Evolutionary conservation across 2,888 invertebrate species (phyloP).

Genomic region (Andrena haemorrhoa): DNA sequence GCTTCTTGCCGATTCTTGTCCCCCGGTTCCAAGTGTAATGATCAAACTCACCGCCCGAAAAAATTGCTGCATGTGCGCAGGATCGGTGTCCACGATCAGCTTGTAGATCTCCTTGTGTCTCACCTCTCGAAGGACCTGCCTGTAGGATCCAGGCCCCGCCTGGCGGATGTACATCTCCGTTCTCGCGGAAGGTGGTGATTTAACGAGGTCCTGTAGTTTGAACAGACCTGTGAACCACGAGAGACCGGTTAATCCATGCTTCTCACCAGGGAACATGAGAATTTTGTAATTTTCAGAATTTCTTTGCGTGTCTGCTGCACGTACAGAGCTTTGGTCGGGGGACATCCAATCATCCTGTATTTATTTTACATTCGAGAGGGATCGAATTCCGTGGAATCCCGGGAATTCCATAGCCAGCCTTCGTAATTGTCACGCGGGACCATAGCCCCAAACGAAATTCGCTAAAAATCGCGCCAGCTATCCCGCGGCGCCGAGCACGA

Average conservation of each 20-base stretch:
- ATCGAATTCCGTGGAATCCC: slow-evolving; percentile 3
- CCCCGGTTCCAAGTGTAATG: background rate
- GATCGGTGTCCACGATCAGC: slow-evolving; percentile 95
- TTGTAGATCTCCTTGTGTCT: slow-evolving; percentile 95
- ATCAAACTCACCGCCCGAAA: slow-evolving; percentile 88
- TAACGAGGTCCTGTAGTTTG: slow-evolving; percentile 93
- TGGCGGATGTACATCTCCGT: slow-evolving; percentile 92
- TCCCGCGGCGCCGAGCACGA: background rate
- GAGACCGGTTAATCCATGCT: background rate
- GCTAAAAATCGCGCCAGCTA: slow-evolving; percentile 25
- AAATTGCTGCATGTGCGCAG: slow-evolving; percentile 92
- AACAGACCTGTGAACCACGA: slow-evolving; percentile 88
- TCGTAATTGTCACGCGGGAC: background rate
- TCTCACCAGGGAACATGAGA: background rate
- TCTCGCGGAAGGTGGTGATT: slow-evolving; percentile 88
- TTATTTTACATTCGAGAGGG: background rate
- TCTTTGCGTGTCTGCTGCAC: too few species aligned
- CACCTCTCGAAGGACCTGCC: slow-evolving; percentile 91
- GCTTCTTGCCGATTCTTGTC: background rate
- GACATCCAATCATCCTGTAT: background rate
- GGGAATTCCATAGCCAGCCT: background rate
- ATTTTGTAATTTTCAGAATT: too few species aligned
- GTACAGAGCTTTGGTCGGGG: too few species aligned
- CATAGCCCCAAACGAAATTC: slow-evolving; percentile 21
- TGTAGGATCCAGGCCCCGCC: slow-evolving; percentile 89